phyloP scores from a whole-genome alignment of 2,113 vertebrate species.

The Anguilla japonica region DNA sequence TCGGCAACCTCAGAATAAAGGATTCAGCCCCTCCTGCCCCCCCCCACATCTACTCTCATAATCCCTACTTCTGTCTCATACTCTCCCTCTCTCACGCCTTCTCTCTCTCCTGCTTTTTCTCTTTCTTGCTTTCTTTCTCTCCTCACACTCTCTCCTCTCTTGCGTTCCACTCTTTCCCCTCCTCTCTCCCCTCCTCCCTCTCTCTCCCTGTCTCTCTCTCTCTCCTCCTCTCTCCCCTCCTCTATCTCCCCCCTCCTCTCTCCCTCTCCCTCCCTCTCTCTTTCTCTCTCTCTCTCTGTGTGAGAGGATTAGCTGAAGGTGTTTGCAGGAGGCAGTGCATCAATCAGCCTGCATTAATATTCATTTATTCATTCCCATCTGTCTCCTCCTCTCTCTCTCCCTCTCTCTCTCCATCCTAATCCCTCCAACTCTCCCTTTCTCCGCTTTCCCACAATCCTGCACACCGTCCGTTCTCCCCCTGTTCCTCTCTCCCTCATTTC shows the following conservation, averaged over 20 bases:
- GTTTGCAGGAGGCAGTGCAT: constrained; percentile 65
- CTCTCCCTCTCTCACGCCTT: constrained; percentile 47
- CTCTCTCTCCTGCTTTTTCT: background rate
- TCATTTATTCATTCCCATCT: constrained; percentile 74
- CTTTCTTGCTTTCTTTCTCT: background rate
- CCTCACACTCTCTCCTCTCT: background rate
- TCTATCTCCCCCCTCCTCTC: constrained; percentile 31
- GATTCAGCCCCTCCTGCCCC: background rate
- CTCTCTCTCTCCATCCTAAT: constrained; percentile 23
- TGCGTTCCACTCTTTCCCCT: constrained; percentile 15
- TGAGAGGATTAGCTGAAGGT: constrained; percentile 71
- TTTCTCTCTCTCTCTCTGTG: constrained; percentile 22
- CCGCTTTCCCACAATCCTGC: constrained; percentile 14
- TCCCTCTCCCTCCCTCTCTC: constrained; percentile 44
- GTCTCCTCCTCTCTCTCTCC: constrained; percentile 41
- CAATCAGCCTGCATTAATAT: constrained; percentile 71
- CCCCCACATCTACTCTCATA: background rate
- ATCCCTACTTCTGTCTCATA: constrained; percentile 37
- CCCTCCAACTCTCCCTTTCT: constrained; percentile 28
- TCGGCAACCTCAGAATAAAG: background rate
- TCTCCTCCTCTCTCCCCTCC: constrained; percentile 19
- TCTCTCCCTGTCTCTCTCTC: constrained; percentile 25
- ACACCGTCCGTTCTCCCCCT: background rate
- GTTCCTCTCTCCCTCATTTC: background rate
- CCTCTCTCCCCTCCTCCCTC: constrained; percentile 14